These are phyloP conservation scores for Eospalax fontanierii DNA, from an alignment of 2,797 vertebrate genomes.

Conservation along the genomic window DNA sequence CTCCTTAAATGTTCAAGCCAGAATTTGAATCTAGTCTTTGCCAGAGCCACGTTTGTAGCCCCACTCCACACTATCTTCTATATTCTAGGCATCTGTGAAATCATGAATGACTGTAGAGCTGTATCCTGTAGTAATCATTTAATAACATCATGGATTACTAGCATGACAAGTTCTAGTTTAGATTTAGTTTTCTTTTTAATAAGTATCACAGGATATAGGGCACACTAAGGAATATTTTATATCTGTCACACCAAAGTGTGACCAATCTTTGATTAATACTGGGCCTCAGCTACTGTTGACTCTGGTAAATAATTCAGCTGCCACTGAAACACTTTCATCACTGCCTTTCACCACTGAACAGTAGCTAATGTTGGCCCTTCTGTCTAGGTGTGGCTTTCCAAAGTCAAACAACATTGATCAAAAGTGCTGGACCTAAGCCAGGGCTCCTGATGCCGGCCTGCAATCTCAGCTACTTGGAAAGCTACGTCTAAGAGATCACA, in stretches of 20 bases:
- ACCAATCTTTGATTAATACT: constrained; percentile 29
- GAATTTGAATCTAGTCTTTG: neutral
- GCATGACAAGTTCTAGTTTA: neutral
- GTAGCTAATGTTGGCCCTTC: neutral
- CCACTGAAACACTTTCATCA: constrained; percentile 25
- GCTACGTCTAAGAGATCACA: neutral
- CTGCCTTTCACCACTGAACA: neutral
- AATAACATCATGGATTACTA: neutral
- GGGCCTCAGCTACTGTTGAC: neutral
- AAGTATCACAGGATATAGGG: neutral
- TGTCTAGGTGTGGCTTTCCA: constrained; percentile 16
- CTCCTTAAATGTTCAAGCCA: neutral
- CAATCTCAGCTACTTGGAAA: neutral
- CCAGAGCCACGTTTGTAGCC: neutral
- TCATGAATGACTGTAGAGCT: neutral
- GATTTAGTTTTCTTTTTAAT: neutral
- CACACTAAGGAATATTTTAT: constrained; percentile 10
- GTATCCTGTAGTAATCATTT: neutral
- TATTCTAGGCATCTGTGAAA: neutral
- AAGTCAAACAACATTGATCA: constrained; percentile 9
- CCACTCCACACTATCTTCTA: neutral
- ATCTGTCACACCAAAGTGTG: neutral
- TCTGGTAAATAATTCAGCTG: constrained; percentile 36
- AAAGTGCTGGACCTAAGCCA: neutral
- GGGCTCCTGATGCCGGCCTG: neutral